Percentiles rank a stretch among this genome's conserved stretches.
Evolutionary conservation across 2,888 invertebrate species (phyloP).

Genomic region (Apeira syringaria): DNA sequence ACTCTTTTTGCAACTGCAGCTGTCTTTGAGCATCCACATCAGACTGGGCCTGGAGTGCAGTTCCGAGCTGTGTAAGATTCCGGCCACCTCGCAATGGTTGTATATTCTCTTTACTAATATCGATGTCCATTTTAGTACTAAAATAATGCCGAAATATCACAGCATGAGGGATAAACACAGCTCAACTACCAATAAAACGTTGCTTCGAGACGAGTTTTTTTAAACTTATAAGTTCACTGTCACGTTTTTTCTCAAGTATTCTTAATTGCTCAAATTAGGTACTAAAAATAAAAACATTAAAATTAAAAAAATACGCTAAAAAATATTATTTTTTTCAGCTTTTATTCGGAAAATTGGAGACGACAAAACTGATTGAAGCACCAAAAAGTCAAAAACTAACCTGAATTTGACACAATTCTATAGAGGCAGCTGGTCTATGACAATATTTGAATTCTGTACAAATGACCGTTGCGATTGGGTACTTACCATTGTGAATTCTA

Average conservation of each 20-base stretch:
- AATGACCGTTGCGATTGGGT: too few relatives aligned
- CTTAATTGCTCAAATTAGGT: too few relatives aligned
- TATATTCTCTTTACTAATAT: constrained; percentile 96
- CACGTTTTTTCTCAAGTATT: too few relatives aligned
- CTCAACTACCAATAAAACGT: constrained; percentile 62
- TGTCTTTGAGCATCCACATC: constrained; percentile 87
- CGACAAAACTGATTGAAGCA: constrained; percentile 76
- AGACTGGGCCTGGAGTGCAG: constrained; percentile 90
- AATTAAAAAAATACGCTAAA: too few relatives aligned
- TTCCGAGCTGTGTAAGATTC: constrained; percentile 89
- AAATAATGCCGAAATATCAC: constrained; percentile 62
- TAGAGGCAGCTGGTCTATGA: constrained; percentile 63
- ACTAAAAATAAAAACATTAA: too few relatives aligned
- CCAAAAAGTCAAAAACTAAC: constrained; percentile 70
- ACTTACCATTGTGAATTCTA: too few relatives aligned
- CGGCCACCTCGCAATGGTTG: constrained; percentile 95
- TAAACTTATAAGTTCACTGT: constrained; percentile 28
- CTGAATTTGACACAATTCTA: constrained; percentile 68
- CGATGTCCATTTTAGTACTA: constrained; percentile 87
- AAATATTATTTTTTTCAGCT: constrained; percentile 40
- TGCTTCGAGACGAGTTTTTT: constrained; percentile 45
- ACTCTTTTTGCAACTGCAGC: constrained; percentile 88
- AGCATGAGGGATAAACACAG: constrained; percentile 73
- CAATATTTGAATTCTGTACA: constrained; percentile 61
- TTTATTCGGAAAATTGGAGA: constrained; percentile 65